Base-by-base conservation (phyloP, 2,888 invertebrate genomes). In the Formica aserva region DNA sequence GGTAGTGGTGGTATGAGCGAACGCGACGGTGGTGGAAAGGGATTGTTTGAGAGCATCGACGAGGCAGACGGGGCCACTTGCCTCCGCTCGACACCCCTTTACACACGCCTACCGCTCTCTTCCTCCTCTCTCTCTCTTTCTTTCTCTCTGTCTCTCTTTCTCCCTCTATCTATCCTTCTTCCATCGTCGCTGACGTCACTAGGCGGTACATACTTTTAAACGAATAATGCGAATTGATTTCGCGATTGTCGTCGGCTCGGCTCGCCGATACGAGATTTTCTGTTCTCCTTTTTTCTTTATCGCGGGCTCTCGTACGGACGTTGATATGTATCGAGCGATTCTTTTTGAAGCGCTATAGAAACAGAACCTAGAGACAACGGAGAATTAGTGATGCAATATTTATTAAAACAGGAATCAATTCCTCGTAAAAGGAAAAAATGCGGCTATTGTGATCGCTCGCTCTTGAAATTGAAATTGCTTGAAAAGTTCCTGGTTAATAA, bases 1-100 rank as follows among this genome's bases (percentile, higher is more conserved):
- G 69, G 85, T 95, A 83, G 95, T 95, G 86, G 95, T 95, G 90
- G 95, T 95, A 77, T 94, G 94, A 90, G 95, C 67, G 80, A 74
- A 72, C 76, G 86, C 82, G 86, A 84, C 65, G 85, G 85, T 95
- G 95, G 87, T 87, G 91, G 91, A 87, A 90, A 89, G 90, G 90
- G 90, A 88, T 91, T 91, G 85, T 88, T 89, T 88, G 88, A 88
- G 86, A 89, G 90, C 86, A 92, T 91, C 86, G 92, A 91, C 88
- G 90, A 91, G 77, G 90, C 89, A 90, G 90, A 90, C 86, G 86
- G 85, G 85, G 90, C 91, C 91, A 91, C 90, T 90, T 90, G 89
- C 89, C 91, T 91, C 85, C 86, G 89, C 88, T 91, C 87, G 85
- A 95, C 94, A 93, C 60, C 91, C 95, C 93, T 94, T 89, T 71